Percentiles rank a stretch among this genome's conserved stretches.
Conservation (phyloP, 2,113 vertebrate species). For the Siphamia tubifer region DNA sequence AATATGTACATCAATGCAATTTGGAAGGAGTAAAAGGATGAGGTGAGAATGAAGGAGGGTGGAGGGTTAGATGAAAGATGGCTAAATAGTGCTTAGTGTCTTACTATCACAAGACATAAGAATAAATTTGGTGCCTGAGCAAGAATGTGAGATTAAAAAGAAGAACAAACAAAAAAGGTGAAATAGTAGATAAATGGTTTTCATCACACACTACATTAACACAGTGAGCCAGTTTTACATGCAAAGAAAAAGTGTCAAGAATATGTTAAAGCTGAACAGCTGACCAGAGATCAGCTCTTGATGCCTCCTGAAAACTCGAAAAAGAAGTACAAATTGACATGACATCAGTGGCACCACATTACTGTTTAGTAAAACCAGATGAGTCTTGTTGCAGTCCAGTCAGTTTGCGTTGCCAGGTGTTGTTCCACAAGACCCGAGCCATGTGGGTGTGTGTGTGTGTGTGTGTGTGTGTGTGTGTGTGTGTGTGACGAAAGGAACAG, state of each 20-base stretch:
- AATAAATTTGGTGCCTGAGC: background rate
- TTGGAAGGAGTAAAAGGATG: background rate
- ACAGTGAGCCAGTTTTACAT: background rate
- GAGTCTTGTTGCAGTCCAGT: slow-evolving; percentile 20
- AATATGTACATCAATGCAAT: background rate
- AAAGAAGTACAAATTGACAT: too few relatives aligned
- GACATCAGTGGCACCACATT: slow-evolving; percentile 7
- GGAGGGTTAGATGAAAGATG: too few relatives aligned
- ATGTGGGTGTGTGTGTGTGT: slow-evolving; percentile 51
- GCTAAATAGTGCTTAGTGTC: too few relatives aligned
- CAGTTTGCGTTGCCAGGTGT: slow-evolving; percentile 19
- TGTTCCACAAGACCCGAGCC: slow-evolving; percentile 35
- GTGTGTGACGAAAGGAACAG: slow-evolving; percentile 26
- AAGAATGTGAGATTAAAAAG: background rate
- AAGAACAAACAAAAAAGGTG: background rate
- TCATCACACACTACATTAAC: slow-evolving; percentile 6
- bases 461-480: slow-evolving; percentile 52
- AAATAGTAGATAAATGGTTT: slow-evolving; percentile 1
- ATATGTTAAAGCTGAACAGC: background rate
- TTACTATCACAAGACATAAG: too few relatives aligned
- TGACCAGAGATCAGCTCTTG: slow-evolving; percentile 17
- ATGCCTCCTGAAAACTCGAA: too few relatives aligned
- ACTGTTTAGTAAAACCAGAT: slow-evolving; percentile 27
- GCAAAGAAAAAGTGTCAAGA: background rate
- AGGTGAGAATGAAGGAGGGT: background rate